Conservation (phyloP, 2,888 invertebrate genomes). For the Chrysolina haemoptera region DNA sequence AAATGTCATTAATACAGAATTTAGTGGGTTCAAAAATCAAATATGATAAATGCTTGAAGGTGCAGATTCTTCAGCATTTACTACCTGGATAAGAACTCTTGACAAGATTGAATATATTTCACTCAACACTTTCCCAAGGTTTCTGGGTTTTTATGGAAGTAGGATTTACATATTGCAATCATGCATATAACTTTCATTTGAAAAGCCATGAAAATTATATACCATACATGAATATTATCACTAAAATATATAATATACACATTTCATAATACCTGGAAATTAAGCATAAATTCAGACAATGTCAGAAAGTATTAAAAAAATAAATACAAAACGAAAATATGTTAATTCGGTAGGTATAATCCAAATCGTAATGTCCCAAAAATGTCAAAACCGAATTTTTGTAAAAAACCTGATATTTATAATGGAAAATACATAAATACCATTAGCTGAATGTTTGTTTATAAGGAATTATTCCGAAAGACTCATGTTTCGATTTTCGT, state of each 20-base stretch:
- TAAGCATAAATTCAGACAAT: conserved; percentile 7
- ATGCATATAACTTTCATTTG: conserved; percentile 12
- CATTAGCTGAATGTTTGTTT: too few species aligned
- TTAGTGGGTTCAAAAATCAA: too few species aligned
- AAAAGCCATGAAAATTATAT: conserved; percentile 40
- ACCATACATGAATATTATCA: conserved; percentile 38
- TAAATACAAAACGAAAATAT: not conserved
- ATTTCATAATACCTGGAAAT: conserved; percentile 26
- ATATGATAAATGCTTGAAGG: too few species aligned
- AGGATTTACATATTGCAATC: not conserved
- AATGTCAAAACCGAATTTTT: conserved; percentile 9
- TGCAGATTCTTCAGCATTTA: not conserved
- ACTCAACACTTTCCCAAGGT: not conserved
- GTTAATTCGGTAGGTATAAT: not conserved
- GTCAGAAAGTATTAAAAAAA: conserved; percentile 2
- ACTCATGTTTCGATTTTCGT: not conserved
- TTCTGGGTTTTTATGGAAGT: not conserved
- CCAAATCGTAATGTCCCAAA: not conserved
- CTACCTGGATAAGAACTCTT: not conserved
- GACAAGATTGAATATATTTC: not conserved
- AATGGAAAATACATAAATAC: not conserved
- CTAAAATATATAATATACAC: conserved; percentile 21
- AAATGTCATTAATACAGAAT: too few species aligned
- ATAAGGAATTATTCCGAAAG: not conserved
- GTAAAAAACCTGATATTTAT: not conserved